Base-by-base conservation (phyloP, 2,888 invertebrate species). In the Melipona beecheii region DNA sequence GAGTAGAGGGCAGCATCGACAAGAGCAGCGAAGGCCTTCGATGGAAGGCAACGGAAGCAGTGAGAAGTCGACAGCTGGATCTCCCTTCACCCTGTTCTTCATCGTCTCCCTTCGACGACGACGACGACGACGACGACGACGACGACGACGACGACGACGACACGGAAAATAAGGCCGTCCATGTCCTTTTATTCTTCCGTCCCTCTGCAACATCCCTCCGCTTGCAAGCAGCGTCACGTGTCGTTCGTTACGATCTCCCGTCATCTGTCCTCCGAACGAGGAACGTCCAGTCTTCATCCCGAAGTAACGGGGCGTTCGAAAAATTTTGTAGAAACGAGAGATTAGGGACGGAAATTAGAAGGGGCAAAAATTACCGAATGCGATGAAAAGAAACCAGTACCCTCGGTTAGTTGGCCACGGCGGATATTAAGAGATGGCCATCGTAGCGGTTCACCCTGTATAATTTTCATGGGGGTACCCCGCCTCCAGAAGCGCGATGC, bases 1-100 rank as follows among this genome's bases (percentile, higher is more conserved):
- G 84, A 71, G 77, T 75, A 89, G 92, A 84, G 88, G 82, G 92
- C 92, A 92, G 92, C 92, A 92, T 86, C 86, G 75, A 90, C 88
- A 91, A 77, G 92, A 87, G 83, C 64, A 17, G 17, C 50, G 70
- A 74, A 64, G 73, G 65, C 74, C 64, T 50, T 70, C 66, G 65
- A 69, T 58, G 43, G 69, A 76, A 64, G 27, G 52, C 31, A 72
- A 68, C n/a, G 72, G 66, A 66, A 75, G 36, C 81, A 75, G 75
- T 81, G 90, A 75, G 88, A 89, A 89, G n/a, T 27, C 54, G 81
- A 82, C 89, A 90, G 90, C 86, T 89, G 90, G 76, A 52, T 79
- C 43, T 43, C 68, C 60, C 70, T 69, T 65, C 75, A 36, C 71
- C 78, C 81, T 76, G 78, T 75, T 58, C 79, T 71, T 13, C n/a